Percentiles rank a stretch among this genome's conserved stretches.
phyloP scores from a whole-genome alignment of 2,888 invertebrate species.

The Cephalotes varians region DNA sequence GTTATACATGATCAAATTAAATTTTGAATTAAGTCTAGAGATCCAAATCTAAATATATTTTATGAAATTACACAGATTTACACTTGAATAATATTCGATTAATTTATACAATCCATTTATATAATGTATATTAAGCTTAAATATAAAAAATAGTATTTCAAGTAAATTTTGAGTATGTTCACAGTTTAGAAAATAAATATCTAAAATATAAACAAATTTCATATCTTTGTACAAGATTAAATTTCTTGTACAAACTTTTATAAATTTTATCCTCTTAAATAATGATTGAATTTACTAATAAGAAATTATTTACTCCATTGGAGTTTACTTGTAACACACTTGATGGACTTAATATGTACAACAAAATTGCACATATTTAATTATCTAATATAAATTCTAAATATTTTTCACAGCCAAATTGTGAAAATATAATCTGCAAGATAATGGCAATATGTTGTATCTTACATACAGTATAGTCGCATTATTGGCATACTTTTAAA shows the following conservation, averaged over 20 bases:
- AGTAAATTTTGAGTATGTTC: neutral
- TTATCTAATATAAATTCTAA: slow-evolving; percentile 58
- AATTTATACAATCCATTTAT: slow-evolving; percentile 5
- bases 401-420: slow-evolving; percentile 76
- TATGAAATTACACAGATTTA: neutral
- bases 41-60: neutral
- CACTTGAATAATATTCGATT: neutral
- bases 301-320: neutral
- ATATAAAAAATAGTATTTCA: too few species aligned
- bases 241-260: neutral
- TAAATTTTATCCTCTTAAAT: neutral
- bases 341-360: slow-evolving; percentile 66
- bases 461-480: slow-evolving; percentile 49
- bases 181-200: slow-evolving; percentile 1
- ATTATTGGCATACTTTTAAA: slow-evolving; percentile 36
- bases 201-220: slow-evolving; percentile 6
- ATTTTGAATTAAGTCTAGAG: neutral
- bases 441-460: slow-evolving; percentile 53
- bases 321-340: slow-evolving; percentile 42
- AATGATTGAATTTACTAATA: slow-evolving; percentile 45
- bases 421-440: slow-evolving; percentile 72
- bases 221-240: neutral
- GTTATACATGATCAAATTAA: neutral
- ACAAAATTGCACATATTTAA: slow-evolving; percentile 75
- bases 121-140: too few species aligned